Evolutionary conservation across 2,113 vertebrate genomes (phyloP), one percentile per base, ranked within the genome.

Genomic region (Varanus salvator): DNA sequence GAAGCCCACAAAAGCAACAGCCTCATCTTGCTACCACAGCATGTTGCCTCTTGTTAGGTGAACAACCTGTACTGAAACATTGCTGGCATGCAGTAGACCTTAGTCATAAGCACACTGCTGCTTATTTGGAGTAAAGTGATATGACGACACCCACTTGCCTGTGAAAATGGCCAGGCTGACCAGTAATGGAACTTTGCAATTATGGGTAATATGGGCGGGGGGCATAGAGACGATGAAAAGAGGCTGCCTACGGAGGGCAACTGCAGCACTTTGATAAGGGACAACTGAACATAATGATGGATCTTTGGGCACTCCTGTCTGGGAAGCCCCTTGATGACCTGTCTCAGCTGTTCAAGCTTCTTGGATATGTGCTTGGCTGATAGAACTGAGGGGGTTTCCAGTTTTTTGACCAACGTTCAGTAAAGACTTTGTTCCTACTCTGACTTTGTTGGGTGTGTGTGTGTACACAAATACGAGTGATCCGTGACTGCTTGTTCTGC

Each of bases 1-100:
- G 92, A 93, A 87, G 90, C 48, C 93, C 92, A 69, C 77, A 78
- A 90, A 87, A 94, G 76, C 81, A 69, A 84, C 82, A 31, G 48
- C 34, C 60, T 0, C 3, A 84, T 54, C 86, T 48, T 50, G 31
- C 9, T 31, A 27, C 29, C 38, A 7, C 77, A 90, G 2, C 9
- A 17, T 44, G 29, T 34, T 83, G n/a, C n/a, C 83, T n/a, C 81
- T 85, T 77, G 1, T 85, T 85, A 78, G 74, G 83, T 80, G 78
- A 7, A 50, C 80, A 66, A n/a, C 34, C n/a, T 72, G 29, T 71
- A 77, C 31, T 80, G 8, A 72, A 81, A n/a, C 3, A 34, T 91
- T 44, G 48, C 5, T 0, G 7, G 86, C 85, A 17, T 27, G 85
- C 8, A 0, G 38, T 44, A 85, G 82, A 54, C 64, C 14, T 52